Conservation (phyloP, 1,140 invertebrate species). For the Diprion similis region DNA sequence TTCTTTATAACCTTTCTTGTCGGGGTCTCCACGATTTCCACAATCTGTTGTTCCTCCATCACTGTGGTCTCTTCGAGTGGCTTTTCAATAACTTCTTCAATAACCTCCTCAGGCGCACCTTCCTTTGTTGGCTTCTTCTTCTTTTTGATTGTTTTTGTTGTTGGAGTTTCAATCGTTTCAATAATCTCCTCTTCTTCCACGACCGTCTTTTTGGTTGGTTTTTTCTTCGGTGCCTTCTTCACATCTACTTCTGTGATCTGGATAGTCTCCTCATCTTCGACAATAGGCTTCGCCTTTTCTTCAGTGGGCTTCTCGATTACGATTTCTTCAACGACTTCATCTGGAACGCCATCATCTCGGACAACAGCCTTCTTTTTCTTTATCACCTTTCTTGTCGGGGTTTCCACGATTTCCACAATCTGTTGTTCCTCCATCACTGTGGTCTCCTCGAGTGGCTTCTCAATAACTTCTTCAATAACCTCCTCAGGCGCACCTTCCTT, state of each 20-base stretch:
- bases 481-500: conserved; percentile 29
- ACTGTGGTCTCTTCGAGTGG: conserved; percentile 18
- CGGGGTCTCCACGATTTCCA: conserved; percentile 34
- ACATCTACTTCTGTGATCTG: conserved; percentile 17
- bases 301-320: conserved; percentile 31
- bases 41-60: conserved; percentile 32
- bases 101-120: conserved; percentile 14
- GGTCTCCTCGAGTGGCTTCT: conserved; percentile 25
- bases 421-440: conserved; percentile 30
- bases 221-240: conserved; percentile 17
- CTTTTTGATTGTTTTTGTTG: conserved; percentile 37
- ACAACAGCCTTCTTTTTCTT: conserved; percentile 34
- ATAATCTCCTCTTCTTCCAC: conserved; percentile 27
- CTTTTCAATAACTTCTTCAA: conserved; percentile 3
- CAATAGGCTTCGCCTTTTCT: conserved; percentile 29
- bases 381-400: conserved; percentile 28
- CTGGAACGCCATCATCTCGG: conserved; percentile 30
- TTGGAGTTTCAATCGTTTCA: conserved; percentile 22
- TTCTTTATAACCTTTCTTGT: conserved; percentile 31
- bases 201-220: conserved; percentile 20
- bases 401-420: conserved; percentile 33
- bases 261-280: conserved; percentile 19
- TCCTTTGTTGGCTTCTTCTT: conserved; percentile 31
- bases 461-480: conserved; percentile 30
- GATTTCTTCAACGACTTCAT: conserved; percentile 32